Evolutionary conservation across 2,113 vertebrate species (phyloP).

Genomic region (Lipophrys pholis): DNA sequence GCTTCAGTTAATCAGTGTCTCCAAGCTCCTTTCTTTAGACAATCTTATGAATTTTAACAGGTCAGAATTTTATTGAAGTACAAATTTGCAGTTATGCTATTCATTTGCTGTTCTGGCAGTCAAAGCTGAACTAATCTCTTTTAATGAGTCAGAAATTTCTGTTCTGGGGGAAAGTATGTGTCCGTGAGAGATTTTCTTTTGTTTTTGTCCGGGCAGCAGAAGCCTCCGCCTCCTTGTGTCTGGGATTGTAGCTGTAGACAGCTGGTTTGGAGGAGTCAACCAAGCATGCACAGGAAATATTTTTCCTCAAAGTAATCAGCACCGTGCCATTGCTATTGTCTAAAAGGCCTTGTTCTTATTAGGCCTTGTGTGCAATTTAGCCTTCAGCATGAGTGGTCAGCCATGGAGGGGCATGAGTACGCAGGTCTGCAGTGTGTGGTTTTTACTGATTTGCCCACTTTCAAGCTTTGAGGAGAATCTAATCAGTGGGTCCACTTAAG

Average conservation of each 20-base stretch:
- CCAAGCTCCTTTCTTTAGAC: slow-evolving; percentile 12
- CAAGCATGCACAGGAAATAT: slow-evolving; percentile 2
- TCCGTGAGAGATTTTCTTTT: slow-evolving; percentile 9
- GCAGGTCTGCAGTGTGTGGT: slow-evolving; percentile 9
- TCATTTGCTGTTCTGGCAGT: slow-evolving; percentile 34
- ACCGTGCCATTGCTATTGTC: background rate
- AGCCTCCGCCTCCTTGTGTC: background rate
- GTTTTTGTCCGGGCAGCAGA: slow-evolving; percentile 1
- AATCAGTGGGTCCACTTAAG: slow-evolving; percentile 42
- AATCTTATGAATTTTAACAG: slow-evolving; percentile 10
- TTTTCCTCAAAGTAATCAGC: slow-evolving; percentile 19
- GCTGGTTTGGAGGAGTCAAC: background rate
- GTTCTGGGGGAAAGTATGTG: slow-evolving; percentile 38
- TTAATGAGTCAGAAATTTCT: slow-evolving; percentile 49
- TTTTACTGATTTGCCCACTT: slow-evolving; percentile 55
- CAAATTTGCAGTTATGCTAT: slow-evolving; percentile 22
- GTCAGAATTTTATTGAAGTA: slow-evolving; percentile 34
- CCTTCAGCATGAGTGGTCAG: slow-evolving; percentile 8
- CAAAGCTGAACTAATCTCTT: slow-evolving; percentile 40
- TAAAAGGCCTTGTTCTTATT: slow-evolving; percentile 10
- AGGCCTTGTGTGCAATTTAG: slow-evolving; percentile 2
- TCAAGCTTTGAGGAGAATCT: slow-evolving; percentile 21
- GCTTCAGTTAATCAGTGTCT: slow-evolving; percentile 3
- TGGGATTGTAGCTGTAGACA: slow-evolving; percentile 22
- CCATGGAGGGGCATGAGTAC: slow-evolving; percentile 2